phyloP scores from a whole-genome alignment of 2,113 vertebrate species.

The Tenebrosternarchus preto region DNA sequence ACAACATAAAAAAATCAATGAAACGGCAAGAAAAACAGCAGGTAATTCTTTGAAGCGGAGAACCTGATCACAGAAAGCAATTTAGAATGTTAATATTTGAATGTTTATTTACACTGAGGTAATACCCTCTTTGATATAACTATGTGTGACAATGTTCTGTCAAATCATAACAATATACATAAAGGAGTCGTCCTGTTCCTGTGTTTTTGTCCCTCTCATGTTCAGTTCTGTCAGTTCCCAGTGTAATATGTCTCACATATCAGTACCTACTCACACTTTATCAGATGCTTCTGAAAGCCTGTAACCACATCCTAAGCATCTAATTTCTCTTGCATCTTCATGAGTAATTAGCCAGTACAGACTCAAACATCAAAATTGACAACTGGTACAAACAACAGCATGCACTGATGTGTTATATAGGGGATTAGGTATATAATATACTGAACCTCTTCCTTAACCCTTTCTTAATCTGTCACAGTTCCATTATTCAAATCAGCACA shows the following conservation, averaged over 20 bases:
- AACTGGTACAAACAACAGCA: neutral
- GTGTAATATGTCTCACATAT: too few species aligned
- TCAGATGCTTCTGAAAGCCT: too few species aligned
- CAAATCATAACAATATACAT: slow-evolving; percentile 58
- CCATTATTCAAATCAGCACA: too few species aligned
- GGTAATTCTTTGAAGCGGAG: slow-evolving; percentile 73
- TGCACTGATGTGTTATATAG: neutral
- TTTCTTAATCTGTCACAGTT: too few species aligned
- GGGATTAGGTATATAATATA: too few species aligned
- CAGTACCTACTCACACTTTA: too few species aligned
- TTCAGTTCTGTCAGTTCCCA: too few species aligned
- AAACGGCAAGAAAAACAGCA: slow-evolving; percentile 54
- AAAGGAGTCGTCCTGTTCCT: slow-evolving; percentile 1
- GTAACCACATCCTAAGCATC: neutral
- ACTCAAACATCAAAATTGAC: neutral
- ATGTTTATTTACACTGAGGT: slow-evolving; percentile 73
- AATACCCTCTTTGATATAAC: slow-evolving; percentile 71
- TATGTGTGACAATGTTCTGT: slow-evolving; percentile 66
- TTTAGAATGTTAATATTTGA: slow-evolving; percentile 71
- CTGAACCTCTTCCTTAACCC: too few species aligned
- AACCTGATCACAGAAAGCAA: slow-evolving; percentile 76
- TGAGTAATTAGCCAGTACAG: neutral
- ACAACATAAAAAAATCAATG: slow-evolving; percentile 71
- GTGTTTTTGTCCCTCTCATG: neutral
- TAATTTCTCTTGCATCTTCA: too few species aligned